Conservation (phyloP, 2,888 invertebrate genomes). For the Nudaria mundana region DNA sequence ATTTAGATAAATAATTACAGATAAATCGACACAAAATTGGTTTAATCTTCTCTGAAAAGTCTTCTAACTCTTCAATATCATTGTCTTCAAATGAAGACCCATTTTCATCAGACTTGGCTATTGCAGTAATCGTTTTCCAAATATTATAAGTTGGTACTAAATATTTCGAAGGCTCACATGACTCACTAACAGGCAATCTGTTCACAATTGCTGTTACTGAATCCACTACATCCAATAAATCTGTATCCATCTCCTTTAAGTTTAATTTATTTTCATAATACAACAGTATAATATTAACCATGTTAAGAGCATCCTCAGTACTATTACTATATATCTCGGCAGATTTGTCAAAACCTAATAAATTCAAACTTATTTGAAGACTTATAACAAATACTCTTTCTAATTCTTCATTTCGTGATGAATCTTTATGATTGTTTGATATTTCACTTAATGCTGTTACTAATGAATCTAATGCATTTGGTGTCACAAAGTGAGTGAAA, state of each 20-base stretch:
- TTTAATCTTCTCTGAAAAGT: conserved; percentile 52
- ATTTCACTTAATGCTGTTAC: conserved; percentile 56
- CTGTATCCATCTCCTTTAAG: conserved; percentile 61
- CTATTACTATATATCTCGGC: conserved; percentile 47
- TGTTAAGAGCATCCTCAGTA: conserved; percentile 42
- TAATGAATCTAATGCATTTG: conserved; percentile 54
- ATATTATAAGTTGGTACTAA: conserved; percentile 56
- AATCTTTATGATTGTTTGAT: conserved; percentile 46
- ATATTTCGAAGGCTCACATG: conserved; percentile 48
- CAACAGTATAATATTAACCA: conserved; percentile 52
- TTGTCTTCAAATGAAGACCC: conserved; percentile 52
- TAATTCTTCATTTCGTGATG: conserved; percentile 50
- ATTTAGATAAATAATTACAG: conserved; percentile 55
- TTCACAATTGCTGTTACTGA: conserved; percentile 53
- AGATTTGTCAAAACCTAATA: conserved; percentile 63
- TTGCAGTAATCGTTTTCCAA: conserved; percentile 53
- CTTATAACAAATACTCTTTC: conserved; percentile 61
- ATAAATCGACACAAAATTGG: conserved; percentile 49
- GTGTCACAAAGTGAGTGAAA: conserved; percentile 55
- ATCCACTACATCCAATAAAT: conserved; percentile 61
- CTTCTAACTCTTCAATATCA: conserved; percentile 47
- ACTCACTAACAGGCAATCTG: conserved; percentile 43
- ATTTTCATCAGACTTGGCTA: conserved; percentile 46
- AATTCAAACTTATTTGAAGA: conserved; percentile 58
- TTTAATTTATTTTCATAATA: conserved; percentile 63